Conservation (phyloP, 37 sponge, comb jelly and placozoan species). For the Trichoplax adhaerens region DNA sequence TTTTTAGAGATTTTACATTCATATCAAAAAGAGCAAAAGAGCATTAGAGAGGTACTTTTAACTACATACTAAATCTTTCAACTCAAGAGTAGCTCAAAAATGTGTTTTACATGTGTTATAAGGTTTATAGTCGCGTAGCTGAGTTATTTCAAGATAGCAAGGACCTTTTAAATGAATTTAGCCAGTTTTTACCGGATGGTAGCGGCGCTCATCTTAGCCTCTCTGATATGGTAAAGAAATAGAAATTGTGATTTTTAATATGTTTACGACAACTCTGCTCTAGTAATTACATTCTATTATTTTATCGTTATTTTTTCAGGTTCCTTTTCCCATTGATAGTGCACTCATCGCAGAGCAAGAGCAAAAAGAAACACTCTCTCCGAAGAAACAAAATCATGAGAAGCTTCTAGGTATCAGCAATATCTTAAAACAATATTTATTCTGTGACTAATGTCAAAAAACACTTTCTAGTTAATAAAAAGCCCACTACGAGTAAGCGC, state of each 20-base stretch:
- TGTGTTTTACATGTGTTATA: slow-evolving; percentile 1
- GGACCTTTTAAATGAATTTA: slow-evolving; percentile 77
- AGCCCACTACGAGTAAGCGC: no score
- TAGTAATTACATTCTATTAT: background rate
- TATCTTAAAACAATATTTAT: no score
- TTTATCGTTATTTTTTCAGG: background rate
- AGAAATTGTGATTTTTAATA: background rate
- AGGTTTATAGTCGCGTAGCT: slow-evolving; percentile 32
- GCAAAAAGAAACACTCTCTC: background rate
- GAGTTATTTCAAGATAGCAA: slow-evolving; percentile 80
- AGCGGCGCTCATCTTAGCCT: slow-evolving; percentile 25
- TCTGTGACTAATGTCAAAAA: no score
- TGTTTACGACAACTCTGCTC: background rate
- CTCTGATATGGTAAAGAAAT: background rate
- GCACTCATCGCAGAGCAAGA: background rate
- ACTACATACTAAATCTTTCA: background rate
- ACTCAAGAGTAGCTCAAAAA: slow-evolving; percentile 2
- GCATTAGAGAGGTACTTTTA: slow-evolving; percentile 26
- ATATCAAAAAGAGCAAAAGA: slow-evolving; percentile 83
- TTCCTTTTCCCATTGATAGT: background rate
- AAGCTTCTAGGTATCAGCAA: no score
- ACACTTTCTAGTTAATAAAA: no score
- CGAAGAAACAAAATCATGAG: no score
- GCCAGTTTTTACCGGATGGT: slow-evolving; percentile 86
- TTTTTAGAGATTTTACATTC: slow-evolving; percentile 93